phyloP scores from a whole-genome alignment of 1,140 invertebrate genomes.

The Drosophila triauraria region DNA sequence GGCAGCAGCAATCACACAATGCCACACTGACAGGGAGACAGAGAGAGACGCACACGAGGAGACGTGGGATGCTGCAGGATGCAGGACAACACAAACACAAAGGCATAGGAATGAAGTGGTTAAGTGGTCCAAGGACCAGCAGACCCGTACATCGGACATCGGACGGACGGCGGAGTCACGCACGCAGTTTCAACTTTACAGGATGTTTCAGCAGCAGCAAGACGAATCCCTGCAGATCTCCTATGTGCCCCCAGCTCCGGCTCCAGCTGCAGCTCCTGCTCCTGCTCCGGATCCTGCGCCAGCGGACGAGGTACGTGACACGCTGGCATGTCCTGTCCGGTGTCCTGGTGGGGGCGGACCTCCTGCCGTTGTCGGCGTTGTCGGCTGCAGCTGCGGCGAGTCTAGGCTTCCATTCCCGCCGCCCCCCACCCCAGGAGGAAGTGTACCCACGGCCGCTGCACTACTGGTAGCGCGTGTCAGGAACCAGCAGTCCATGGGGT shows the following conservation, averaged over 20 bases:
- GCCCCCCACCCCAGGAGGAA: constrained; percentile 29
- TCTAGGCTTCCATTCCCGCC: constrained; percentile 73
- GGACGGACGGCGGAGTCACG: constrained; percentile 50
- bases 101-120: constrained; percentile 76
- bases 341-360: constrained; percentile 9
- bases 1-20: constrained; percentile 54
- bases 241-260: constrained; percentile 65
- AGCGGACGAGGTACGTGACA: constrained; percentile 71
- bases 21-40: constrained; percentile 25
- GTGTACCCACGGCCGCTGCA: constrained; percentile 14
- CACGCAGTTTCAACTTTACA: constrained; percentile 63
- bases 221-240: constrained; percentile 67
- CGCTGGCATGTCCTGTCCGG: constrained; percentile 58
- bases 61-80: constrained; percentile 34
- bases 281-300: constrained; percentile 1
- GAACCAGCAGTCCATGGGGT: constrained; percentile 98
- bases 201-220: constrained; percentile 79
- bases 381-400: constrained; percentile 70
- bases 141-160: constrained; percentile 28
- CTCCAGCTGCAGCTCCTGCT: constrained; percentile 2
- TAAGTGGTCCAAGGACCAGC: constrained; percentile 67
- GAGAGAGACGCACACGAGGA: constrained; percentile 19
- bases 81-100: constrained; percentile 63
- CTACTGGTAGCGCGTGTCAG: constrained; percentile 87
- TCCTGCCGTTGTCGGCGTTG: constrained; percentile 61